A percentile compares a stretch with the other conserved stretches of the same genome.
Conservation (phyloP, 2,888 invertebrate genomes). For the Macrosoma leucophasiata region DNA sequence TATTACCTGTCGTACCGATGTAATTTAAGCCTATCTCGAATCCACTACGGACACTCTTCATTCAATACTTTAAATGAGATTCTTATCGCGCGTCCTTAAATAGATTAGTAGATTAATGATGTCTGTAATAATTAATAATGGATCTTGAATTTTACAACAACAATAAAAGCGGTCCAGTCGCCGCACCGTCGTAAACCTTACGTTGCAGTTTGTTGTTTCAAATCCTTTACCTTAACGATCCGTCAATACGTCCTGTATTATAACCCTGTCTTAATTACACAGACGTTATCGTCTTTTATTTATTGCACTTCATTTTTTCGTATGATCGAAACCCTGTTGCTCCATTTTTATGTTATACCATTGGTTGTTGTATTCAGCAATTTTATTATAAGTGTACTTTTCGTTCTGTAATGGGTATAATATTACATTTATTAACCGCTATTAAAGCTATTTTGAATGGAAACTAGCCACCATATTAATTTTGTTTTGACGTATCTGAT, state of each 20-base stretch:
- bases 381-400: too few relatives aligned
- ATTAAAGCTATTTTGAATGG: too few relatives aligned
- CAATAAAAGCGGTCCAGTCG: conserved; percentile 69
- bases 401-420: too few relatives aligned
- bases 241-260: conserved; percentile 70
- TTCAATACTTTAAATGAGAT: conserved; percentile 77
- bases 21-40: conserved; percentile 73
- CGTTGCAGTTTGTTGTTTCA: conserved; percentile 67
- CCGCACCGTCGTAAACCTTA: conserved; percentile 61
- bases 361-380: too few relatives aligned
- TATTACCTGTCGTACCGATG: conserved; percentile 28
- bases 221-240: conserved; percentile 69
- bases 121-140: conserved; percentile 76
- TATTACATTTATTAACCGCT: too few relatives aligned
- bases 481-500: too few relatives aligned
- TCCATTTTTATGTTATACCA: too few relatives aligned
- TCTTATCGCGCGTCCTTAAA: conserved; percentile 74
- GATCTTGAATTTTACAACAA: conserved; percentile 75
- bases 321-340: conserved; percentile 46
- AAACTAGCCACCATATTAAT: too few relatives aligned
- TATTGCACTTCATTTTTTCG: conserved; percentile 58
- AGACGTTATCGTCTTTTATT: conserved; percentile 55
- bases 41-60: conserved; percentile 74
- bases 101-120: conserved; percentile 76
- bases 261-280: conserved; percentile 69